Evolutionary conservation across 2,888 invertebrate genomes (phyloP), one percentile per base, ranked within the genome.

Genomic region (Phyllotreta cruciferae): DNA sequence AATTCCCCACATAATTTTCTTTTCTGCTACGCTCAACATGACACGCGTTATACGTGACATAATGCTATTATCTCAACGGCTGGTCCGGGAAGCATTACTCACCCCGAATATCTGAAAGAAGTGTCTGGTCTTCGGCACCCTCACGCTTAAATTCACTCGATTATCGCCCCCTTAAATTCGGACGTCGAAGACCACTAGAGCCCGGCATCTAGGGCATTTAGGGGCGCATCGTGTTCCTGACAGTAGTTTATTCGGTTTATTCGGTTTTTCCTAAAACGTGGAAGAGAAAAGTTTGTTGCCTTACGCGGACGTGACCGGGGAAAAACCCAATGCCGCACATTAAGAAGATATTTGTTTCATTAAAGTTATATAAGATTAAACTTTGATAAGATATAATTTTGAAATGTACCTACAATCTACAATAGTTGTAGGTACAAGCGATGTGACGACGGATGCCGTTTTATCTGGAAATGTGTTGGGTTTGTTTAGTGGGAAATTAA

Each of bases 91-190:
- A 57, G 52, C 62, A 64, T 64, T 64, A 64, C 62, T 64, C 64
- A 62, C 64, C 62, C 54, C 64, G 13, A 64, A 64, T 62, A 62
- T 45, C 58, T 56, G 54, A 64, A 64, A 61, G 61, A 64, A 57
- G 61, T 64, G 61, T 64, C 52, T 52, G 37, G 37, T 52, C 10
- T 39, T 36, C 58, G 35, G 14, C 52, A 47, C 49, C 38, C 64
- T 47, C 54, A 57, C 54, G 52, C 53, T 61, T 57, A 41, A 42
- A 53, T 41, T 61, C 41, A 62, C 57, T 62, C 64, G 62, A 64
- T 64, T 64, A 64, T 64, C 64, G 45, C 64, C 61, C 60, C 61
- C 62, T 62, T 1, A 64, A 64, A 64, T 64, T 62, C 52, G 44
- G 54, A 41, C 57, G 58, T 62, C 64, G 56, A 64, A 64, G 49